Evolutionary conservation across 2,888 invertebrate species (phyloP).

Genomic region (Didymodactylos carnosus): DNA sequence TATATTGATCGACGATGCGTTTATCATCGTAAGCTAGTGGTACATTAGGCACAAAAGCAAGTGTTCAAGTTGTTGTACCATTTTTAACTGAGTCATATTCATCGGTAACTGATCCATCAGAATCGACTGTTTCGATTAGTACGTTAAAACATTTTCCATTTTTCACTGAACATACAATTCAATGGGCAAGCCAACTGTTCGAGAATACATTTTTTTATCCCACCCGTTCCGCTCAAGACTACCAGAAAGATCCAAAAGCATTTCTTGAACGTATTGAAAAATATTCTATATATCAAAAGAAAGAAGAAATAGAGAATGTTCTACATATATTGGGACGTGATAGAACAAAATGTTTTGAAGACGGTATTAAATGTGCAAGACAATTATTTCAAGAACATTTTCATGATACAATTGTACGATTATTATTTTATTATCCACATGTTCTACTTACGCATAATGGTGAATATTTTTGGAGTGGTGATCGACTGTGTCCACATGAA

Average conservation of each 20-base stretch:
- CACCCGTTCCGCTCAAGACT: conserved; percentile 41
- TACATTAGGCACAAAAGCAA: conserved; percentile 88
- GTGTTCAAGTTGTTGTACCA: conserved; percentile 76
- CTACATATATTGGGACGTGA: neutral
- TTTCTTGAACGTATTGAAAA: neutral
- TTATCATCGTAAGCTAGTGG: conserved; percentile 88
- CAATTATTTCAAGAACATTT: conserved; percentile 55
- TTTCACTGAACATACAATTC: conserved; percentile 58
- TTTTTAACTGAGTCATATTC: conserved; percentile 89
- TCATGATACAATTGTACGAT: conserved; percentile 76
- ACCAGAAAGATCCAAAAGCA: conserved; percentile 17
- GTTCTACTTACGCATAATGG: conserved; percentile 50
- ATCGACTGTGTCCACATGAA: conserved; percentile 75
- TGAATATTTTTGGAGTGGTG: conserved; percentile 88
- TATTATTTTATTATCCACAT: conserved; percentile 85
- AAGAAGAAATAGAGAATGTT: neutral
- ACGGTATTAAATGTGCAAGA: conserved; percentile 8
- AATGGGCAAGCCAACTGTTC: conserved; percentile 43
- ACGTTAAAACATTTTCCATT: conserved; percentile 97
- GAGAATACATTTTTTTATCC: conserved; percentile 79
- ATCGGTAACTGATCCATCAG: conserved; percentile 83
- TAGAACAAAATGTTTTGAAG: neutral
- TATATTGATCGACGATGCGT: conserved; percentile 96
- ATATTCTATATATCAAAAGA: neutral
- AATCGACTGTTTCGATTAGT: conserved; percentile 92